Evolutionary conservation across 2,113 vertebrate species (phyloP).

Genomic region (Cheirogaleus medius): DNA sequence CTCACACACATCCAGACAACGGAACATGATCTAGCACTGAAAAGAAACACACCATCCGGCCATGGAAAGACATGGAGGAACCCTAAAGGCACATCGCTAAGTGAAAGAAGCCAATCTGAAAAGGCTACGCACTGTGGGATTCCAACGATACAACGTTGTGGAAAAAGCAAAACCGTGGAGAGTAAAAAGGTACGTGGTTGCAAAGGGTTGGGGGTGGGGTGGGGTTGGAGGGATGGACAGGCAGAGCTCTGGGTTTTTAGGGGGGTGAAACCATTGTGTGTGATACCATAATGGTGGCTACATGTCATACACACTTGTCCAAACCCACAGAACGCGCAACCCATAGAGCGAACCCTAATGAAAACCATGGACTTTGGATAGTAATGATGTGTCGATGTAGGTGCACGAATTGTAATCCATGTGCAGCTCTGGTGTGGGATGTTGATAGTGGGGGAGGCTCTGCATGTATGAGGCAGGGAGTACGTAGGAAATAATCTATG

Average conservation of each 20-base stretch:
- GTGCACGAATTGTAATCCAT: rapidly evolving
- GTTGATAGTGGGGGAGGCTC: too few species aligned
- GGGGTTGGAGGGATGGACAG: background rate
- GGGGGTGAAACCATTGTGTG: background rate
- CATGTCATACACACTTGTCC: background rate
- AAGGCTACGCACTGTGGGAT: background rate
- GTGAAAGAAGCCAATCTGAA: background rate
- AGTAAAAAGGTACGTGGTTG: background rate
- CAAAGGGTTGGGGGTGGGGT: background rate
- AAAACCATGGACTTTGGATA: rapidly evolving
- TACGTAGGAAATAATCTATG: background rate
- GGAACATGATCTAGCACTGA: background rate
- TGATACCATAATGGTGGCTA: rapidly evolving
- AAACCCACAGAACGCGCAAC: background rate
- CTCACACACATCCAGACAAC: background rate
- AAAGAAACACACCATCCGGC: background rate
- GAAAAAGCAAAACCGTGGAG: background rate
- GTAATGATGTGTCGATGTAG: rapidly evolving
- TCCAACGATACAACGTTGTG: background rate
- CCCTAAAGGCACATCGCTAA: too few species aligned
- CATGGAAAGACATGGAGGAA: background rate
- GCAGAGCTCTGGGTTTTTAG: background rate
- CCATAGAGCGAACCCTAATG: background rate
- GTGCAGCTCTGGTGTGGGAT: background rate
- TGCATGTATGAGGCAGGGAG: background rate